Evolutionary conservation across 2,113 vertebrate genomes (phyloP).

Genomic region (Archilochus colubris): DNA sequence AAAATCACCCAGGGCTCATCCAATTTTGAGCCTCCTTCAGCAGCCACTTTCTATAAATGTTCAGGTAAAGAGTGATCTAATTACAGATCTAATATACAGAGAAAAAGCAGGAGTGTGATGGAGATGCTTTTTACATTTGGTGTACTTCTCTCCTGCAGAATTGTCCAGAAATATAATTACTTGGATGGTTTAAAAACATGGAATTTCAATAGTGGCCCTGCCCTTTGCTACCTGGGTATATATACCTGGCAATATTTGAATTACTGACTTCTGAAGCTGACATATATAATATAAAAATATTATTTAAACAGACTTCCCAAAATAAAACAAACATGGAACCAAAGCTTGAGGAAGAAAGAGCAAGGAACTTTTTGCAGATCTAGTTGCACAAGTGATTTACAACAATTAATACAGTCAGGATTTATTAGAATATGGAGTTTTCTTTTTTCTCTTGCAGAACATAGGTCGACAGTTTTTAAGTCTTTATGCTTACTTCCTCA

Average conservation of each 20-base stretch:
- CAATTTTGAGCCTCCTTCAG: fast-evolving
- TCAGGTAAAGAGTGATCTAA: neutral
- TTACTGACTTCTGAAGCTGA: neutral
- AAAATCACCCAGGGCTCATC: neutral
- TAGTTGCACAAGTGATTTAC: neutral
- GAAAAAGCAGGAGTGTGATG: neutral
- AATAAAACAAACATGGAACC: neutral
- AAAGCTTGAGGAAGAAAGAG: neutral
- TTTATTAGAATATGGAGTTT: neutral
- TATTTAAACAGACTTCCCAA: neutral
- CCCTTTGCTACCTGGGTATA: neutral
- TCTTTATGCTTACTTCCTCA: neutral
- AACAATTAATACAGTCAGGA: neutral
- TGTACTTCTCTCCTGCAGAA: neutral
- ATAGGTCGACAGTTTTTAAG: neutral
- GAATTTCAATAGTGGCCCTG: neutral
- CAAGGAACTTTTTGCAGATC: neutral
- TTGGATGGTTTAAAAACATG: fast-evolving
- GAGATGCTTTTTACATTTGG: neutral
- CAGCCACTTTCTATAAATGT: neutral
- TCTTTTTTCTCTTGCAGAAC: neutral
- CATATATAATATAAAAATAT: neutral
- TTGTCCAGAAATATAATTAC: neutral
- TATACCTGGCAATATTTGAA: neutral
- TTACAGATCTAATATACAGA: neutral